Evolutionary conservation across 2,888 invertebrate genomes (phyloP).

Genomic region (Tigriopus californicus): DNA sequence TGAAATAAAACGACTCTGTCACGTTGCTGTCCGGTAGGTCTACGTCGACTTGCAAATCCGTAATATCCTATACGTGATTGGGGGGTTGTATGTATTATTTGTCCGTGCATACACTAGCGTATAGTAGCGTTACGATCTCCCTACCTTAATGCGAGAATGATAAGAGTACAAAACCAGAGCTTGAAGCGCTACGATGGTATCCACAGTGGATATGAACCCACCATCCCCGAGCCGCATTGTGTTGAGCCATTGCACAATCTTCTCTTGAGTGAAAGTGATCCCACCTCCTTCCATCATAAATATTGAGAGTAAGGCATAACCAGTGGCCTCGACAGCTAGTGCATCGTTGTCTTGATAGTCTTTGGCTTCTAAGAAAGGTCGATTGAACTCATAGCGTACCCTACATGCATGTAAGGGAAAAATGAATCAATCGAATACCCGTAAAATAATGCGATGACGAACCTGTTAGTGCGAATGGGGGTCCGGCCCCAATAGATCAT

Average conservation of each 20-base stretch:
- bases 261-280: constrained; percentile 26
- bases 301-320: constrained; percentile 31
- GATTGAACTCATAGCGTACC: constrained; percentile 27
- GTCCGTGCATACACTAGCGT: too few relatives aligned
- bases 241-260: constrained; percentile 30
- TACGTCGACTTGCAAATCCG: constrained; percentile 27
- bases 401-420: too few relatives aligned
- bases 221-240: constrained; percentile 28
- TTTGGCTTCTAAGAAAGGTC: constrained; percentile 29
- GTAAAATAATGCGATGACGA: constrained; percentile 12
- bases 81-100: too few relatives aligned
- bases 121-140: too few relatives aligned
- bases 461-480: constrained; percentile 20
- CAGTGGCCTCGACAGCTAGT: constrained; percentile 34
- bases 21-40: constrained; percentile 24
- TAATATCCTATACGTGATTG: constrained; percentile 26
- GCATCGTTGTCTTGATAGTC: constrained; percentile 31
- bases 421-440: too few relatives aligned
- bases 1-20: constrained; percentile 19
- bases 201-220: constrained; percentile 30
- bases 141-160: constrained; percentile 25
- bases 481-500: constrained; percentile 29
- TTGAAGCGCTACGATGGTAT: constrained; percentile 33
- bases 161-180: constrained; percentile 33
- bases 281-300: constrained; percentile 23